These are phyloP conservation scores for Chloroceryle aenea DNA, from an alignment of 2,113 vertebrate species.

Conservation along the genomic window DNA sequence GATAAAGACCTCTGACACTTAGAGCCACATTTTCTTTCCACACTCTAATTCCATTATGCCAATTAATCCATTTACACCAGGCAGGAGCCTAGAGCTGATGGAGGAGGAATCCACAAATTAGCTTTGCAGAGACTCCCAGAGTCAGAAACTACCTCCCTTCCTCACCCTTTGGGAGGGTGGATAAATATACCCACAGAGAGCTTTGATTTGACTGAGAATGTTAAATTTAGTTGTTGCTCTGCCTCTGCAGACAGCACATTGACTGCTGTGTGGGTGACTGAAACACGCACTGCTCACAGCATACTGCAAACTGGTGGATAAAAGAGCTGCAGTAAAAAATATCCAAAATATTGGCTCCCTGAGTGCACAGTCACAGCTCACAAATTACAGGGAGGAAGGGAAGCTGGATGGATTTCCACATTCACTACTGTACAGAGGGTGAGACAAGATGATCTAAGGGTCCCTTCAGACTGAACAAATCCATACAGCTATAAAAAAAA, in stretches of 20 bases:
- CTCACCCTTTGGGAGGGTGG: neutral
- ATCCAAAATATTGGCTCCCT: neutral
- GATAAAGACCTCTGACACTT: neutral
- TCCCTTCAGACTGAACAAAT: conserved; percentile 15
- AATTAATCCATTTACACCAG: neutral
- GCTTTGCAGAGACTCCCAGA: neutral
- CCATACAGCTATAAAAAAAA: neutral
- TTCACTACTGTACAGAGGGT: neutral
- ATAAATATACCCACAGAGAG: neutral
- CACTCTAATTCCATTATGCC: neutral
- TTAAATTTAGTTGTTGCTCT: conserved; percentile 20
- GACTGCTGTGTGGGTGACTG: neutral
- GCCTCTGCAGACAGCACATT: conserved; percentile 19
- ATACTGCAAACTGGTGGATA: neutral
- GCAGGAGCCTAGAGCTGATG: neutral
- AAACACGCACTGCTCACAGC: neutral
- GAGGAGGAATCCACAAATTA: neutral
- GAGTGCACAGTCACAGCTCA: neutral
- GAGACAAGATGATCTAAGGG: conserved; percentile 24
- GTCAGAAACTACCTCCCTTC: neutral
- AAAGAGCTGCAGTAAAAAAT: neutral
- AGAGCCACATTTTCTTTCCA: accelerated
- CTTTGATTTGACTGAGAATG: neutral
- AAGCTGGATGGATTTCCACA: neutral
- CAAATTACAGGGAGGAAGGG: neutral